Evolutionary conservation across 2,888 invertebrate genomes (phyloP).

Genomic region (Clunio marinus): DNA sequence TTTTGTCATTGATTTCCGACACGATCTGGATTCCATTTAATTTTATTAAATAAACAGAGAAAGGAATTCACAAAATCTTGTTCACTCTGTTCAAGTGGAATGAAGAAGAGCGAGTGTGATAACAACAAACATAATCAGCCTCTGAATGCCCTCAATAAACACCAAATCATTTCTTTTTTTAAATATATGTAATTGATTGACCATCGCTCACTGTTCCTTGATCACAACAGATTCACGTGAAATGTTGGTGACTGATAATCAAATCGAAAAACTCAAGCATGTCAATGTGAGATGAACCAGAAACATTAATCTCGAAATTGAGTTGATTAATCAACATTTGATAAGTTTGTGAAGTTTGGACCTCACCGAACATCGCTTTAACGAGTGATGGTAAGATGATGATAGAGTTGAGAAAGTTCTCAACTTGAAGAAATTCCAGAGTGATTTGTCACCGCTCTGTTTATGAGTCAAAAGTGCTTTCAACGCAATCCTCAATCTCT

Average conservation of each 20-base stretch:
- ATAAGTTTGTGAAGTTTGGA: neutral
- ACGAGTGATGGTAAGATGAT: neutral
- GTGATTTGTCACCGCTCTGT: neutral
- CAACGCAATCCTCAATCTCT: neutral
- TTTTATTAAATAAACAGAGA: too few species aligned
- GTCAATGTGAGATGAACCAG: neutral
- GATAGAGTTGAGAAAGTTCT: neutral
- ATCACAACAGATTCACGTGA: slow-evolving; percentile 1
- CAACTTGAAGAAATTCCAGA: neutral
- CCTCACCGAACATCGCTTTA: neutral
- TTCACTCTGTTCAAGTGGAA: neutral
- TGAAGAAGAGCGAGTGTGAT: neutral
- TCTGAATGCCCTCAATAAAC: neutral
- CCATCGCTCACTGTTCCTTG: neutral
- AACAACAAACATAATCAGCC: neutral
- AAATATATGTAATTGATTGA: neutral
- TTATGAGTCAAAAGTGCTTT: neutral
- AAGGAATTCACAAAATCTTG: too few species aligned
- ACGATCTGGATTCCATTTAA: too few species aligned
- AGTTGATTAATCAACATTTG: slow-evolving; percentile 4
- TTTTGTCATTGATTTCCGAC: neutral
- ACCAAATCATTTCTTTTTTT: neutral
- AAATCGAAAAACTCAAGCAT: neutral
- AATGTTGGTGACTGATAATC: neutral
- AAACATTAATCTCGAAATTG: neutral